Percentiles rank a stretch among this genome's conserved stretches.
Conservation (phyloP, 2,113 vertebrate genomes). For the Vidua macroura region DNA sequence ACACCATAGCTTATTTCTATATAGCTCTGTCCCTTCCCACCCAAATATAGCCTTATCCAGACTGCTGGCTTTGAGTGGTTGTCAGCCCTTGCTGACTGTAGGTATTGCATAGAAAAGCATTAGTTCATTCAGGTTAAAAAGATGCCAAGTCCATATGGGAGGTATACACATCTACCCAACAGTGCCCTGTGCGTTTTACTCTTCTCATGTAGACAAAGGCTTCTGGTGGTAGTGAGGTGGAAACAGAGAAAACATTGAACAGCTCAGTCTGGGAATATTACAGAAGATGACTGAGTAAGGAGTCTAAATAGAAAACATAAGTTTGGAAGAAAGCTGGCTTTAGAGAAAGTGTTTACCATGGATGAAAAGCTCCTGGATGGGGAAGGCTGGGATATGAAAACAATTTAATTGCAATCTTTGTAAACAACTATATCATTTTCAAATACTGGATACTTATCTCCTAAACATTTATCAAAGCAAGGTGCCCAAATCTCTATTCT, state of each 20-base stretch:
- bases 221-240: not conserved
- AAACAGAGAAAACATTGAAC: not conserved
- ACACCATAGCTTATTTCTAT: not conserved
- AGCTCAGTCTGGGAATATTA: not conserved
- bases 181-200: not conserved
- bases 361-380: not conserved
- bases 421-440: not conserved
- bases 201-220: not conserved
- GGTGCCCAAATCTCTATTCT: not conserved
- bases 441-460: not conserved
- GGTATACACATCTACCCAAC: not conserved
- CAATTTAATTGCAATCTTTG: not conserved
- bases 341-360: not conserved
- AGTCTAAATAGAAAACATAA: not conserved
- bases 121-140: not conserved
- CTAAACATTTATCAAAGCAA: not conserved
- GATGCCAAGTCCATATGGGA: not conserved
- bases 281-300: not conserved
- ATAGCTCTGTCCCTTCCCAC: not conserved
- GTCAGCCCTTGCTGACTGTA: not conserved
- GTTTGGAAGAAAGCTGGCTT: not conserved
- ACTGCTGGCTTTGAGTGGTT: not conserved
- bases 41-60: not conserved
- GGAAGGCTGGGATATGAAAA: not conserved
- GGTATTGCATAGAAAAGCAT: not conserved